Evolutionary conservation across 2,113 vertebrate genomes (phyloP), one percentile per base, ranked within the genome.

Genomic region (Tragulus kanchil): DNA sequence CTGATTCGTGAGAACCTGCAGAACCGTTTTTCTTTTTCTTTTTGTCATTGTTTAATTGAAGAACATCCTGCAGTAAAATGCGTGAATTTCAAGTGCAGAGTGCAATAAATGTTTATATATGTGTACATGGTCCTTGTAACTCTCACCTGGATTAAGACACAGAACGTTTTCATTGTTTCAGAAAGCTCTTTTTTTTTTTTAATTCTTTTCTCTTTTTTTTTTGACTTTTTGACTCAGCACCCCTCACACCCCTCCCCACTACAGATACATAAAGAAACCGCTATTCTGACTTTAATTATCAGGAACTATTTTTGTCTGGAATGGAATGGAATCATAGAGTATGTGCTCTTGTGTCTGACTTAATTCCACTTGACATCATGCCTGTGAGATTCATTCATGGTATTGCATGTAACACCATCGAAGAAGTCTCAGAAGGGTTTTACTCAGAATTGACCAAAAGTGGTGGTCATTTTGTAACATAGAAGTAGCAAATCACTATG

Each of bases 371-470:
- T 85, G 87, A 75, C 65, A 85, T 88, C 81, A 52, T 42, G 13
- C 36, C 73, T 92, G 4, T 78, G 36, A 92, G 23, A 71, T 75
- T 94, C 28, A 89, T 58, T 79, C 59, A n/a, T 67, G 56, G 23
- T 65, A 54, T 81, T 84, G 87, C 14, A 83, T 61, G 23, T 15
- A 85, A 58, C 23, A 58, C 36, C 36, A 36, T 36, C 36, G 36
- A 36, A 36, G 86, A 93, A 92, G 19, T 31, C 58, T 94, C 94
- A 89, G 73, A 62, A 90, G 59, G 21, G n/a, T 67, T 89, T 86
- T 45, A 93, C 69, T 85, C n/a, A 87, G n/a, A 56, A 64, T 28
- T 81, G 52, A 56, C 77, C 77, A 36, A 23, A 56, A 56, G 52
- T 79, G 77, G 77, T 36, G 77, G 36, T 56, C 52, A 56, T 56